These are phyloP conservation scores for Agelas oroides DNA, from an alignment of 37 sponge, comb jelly and placozoan genomes.

Conservation along the genomic window DNA sequence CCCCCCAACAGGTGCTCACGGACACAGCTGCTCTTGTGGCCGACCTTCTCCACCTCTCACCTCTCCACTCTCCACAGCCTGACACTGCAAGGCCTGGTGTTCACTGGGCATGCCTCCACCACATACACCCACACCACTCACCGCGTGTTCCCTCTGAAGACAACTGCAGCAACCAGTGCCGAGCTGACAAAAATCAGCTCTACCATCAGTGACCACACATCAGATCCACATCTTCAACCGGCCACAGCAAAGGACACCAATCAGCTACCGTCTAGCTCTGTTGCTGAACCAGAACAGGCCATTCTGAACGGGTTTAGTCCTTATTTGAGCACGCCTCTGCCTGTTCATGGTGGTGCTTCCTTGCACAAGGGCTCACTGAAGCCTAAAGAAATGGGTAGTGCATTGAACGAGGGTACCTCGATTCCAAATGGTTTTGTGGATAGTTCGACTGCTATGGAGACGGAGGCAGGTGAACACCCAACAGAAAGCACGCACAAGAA, in stretches of 20 bases:
- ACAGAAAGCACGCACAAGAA: too few relatives aligned
- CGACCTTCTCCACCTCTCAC: conserved; percentile 34
- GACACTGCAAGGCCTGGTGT: conserved; percentile 56
- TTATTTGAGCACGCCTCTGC: too few relatives aligned
- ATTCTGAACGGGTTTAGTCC: too few relatives aligned
- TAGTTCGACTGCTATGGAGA: not conserved
- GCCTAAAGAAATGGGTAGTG: too few relatives aligned
- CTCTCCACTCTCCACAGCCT: conserved; percentile 46
- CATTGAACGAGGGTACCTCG: not conserved
- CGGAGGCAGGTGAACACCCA: too few relatives aligned
- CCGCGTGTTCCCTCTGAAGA: conserved; percentile 50
- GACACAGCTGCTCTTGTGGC: conserved; percentile 66
- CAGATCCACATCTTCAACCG: not conserved
- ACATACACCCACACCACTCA: conserved; percentile 58
- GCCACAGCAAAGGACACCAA: too few relatives aligned
- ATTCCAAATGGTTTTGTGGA: conserved; percentile 1
- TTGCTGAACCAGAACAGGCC: too few relatives aligned
- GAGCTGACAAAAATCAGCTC: conserved; percentile 52
- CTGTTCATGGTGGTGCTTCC: too few relatives aligned
- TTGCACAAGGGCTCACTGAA: too few relatives aligned
- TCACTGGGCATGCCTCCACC: conserved; percentile 47
- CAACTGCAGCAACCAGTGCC: conserved; percentile 10
- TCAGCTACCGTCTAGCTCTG: too few relatives aligned
- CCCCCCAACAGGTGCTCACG: conserved; percentile 3
- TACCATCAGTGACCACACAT: conserved; percentile 15